Conservation (phyloP, 2,113 vertebrate species). For the Scomber japonicus region DNA sequence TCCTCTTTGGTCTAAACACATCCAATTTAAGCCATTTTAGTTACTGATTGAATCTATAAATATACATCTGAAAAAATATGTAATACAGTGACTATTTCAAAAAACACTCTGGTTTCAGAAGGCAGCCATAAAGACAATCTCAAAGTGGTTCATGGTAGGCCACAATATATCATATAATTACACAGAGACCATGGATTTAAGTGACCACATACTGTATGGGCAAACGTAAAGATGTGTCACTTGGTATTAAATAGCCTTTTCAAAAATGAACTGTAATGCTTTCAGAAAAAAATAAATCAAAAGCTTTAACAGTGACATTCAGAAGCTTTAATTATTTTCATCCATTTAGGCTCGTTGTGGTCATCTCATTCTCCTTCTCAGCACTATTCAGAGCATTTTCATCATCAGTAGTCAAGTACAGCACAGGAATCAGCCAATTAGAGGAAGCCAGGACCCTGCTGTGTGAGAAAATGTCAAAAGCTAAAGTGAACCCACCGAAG, state of each 20-base stretch:
- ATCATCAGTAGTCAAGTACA: not conserved
- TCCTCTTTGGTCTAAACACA: not conserved
- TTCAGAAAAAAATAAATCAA: not conserved
- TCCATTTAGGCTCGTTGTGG: not conserved
- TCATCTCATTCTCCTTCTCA: conserved; percentile 1
- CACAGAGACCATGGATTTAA: conserved; percentile 1
- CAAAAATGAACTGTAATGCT: not conserved
- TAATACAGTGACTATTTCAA: not conserved
- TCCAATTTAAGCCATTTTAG: not conserved
- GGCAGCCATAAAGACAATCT: not conserved
- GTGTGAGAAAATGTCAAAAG: conserved; percentile 29
- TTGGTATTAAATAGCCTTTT: not conserved
- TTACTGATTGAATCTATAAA: not conserved
- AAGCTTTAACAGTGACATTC: not conserved
- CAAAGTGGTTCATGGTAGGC: conserved; percentile 3
- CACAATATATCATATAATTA: conserved; percentile 20
- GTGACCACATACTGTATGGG: conserved; percentile 4
- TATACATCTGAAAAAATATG: not conserved
- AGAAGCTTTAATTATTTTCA: not conserved
- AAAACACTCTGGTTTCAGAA: too few relatives aligned
- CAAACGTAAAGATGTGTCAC: not conserved
- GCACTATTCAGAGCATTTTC: not conserved
- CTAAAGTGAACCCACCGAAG: not conserved
- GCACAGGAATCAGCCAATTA: conserved; percentile 1
- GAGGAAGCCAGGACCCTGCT: not conserved